Percentiles rank a stretch among this genome's conserved stretches.
Evolutionary conservation across 1,140 invertebrate species (phyloP).

Genomic region (Dendroctonus ponderosae): DNA sequence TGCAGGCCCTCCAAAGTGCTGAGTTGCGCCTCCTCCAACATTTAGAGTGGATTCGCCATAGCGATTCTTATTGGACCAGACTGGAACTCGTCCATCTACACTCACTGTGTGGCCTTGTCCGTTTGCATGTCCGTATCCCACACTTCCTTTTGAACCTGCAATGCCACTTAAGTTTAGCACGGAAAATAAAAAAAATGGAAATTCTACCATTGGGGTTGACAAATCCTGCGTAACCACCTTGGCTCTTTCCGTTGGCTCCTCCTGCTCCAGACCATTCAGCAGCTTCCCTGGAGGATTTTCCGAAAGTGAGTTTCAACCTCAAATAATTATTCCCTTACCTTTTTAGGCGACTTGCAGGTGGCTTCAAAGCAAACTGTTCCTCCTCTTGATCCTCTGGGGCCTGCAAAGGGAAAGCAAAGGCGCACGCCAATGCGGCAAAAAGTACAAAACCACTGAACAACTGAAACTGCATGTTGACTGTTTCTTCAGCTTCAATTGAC

Average conservation of each 20-base stretch:
- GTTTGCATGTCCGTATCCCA: conserved; percentile 20
- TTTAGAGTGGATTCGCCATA: conserved; percentile 21
- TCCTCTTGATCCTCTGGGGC: too few species aligned
- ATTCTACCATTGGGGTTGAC: conserved; percentile 16
- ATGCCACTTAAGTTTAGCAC: not conserved
- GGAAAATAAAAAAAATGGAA: not conserved
- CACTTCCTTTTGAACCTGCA: conserved; percentile 18
- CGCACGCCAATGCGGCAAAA: too few species aligned
- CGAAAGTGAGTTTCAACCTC: too few species aligned
- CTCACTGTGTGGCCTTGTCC: conserved; percentile 15
- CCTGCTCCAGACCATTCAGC: conserved; percentile 8
- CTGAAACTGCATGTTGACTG: too few species aligned
- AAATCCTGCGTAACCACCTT: conserved; percentile 11
- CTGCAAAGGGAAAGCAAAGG: too few species aligned
- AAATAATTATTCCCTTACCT: too few species aligned
- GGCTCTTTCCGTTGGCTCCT: conserved; percentile 1
- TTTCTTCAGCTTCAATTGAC: too few species aligned
- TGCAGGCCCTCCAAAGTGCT: conserved; percentile 7
- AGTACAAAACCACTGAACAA: too few species aligned
- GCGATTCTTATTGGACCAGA: conserved; percentile 25
- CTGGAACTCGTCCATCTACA: conserved; percentile 16
- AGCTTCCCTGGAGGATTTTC: too few species aligned
- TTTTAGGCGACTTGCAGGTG: too few species aligned
- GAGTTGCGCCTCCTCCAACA: conserved; percentile 15
- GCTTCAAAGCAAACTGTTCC: too few species aligned